Evolutionary conservation across 2,113 vertebrate species (phyloP).

Genomic region (Xiphophorus hellerii): DNA sequence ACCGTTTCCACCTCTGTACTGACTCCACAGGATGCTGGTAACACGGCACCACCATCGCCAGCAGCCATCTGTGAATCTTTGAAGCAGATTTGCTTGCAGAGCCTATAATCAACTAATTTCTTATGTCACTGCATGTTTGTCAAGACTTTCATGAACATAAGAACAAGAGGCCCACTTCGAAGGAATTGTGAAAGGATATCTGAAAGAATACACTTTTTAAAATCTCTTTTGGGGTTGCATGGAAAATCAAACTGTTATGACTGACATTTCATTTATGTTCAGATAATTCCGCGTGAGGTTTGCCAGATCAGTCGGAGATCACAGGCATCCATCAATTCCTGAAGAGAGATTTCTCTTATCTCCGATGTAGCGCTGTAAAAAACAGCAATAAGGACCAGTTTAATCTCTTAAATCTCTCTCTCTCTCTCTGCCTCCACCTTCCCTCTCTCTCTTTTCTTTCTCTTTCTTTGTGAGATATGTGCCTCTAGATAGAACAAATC

Average conservation of each 20-base stretch:
- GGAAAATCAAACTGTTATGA: background rate
- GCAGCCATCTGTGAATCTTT: constrained; percentile 50
- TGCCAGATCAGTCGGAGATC: constrained; percentile 6
- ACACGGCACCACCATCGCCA: constrained; percentile 15
- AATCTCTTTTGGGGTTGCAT: background rate
- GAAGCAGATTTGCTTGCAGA: constrained; percentile 21
- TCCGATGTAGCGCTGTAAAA: constrained; percentile 11
- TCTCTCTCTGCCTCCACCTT: constrained; percentile 2
- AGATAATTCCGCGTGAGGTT: background rate
- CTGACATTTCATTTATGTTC: background rate
- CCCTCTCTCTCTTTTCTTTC: constrained; percentile 27
- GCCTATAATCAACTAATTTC: constrained; percentile 19
- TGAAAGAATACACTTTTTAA: constrained; percentile 22
- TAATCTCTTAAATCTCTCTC: constrained; percentile 38
- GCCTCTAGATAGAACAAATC: constrained; percentile 25
- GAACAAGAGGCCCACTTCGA: constrained; percentile 19
- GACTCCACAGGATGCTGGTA: constrained; percentile 12
- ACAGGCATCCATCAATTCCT: background rate
- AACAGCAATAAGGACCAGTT: constrained; percentile 3
- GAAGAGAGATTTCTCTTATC: constrained; percentile 1
- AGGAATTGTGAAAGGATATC: background rate
- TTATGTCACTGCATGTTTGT: constrained; percentile 32
- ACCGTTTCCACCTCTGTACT: constrained; percentile 40
- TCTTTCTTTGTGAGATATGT: constrained; percentile 10
- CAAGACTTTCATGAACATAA: constrained; percentile 1